Percentiles rank a stretch among this genome's conserved stretches.
These are phyloP conservation scores for Psittacula echo DNA, from an alignment of 2,797 vertebrate genomes.

Conservation along the genomic window DNA sequence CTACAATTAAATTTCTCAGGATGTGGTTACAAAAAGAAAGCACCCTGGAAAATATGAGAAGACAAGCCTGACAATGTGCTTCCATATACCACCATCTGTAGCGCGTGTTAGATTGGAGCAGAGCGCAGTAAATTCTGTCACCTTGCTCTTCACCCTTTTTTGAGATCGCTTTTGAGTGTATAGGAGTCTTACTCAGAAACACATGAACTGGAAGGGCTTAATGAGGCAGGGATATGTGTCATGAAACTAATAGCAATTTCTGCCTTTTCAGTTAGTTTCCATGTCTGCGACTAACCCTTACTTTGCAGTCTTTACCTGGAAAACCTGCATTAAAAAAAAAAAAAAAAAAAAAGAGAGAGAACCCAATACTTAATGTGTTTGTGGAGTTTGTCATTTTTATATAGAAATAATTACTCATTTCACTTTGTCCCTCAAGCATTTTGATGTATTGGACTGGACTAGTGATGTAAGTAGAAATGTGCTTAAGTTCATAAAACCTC, in stretches of 20 bases:
- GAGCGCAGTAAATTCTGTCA: background rate
- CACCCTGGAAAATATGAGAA: background rate
- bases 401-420: background rate
- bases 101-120: background rate
- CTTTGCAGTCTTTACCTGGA: background rate
- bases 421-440: background rate
- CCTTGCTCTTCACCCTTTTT: background rate
- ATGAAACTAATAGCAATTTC: background rate
- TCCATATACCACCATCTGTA: background rate
- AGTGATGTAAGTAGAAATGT: background rate
- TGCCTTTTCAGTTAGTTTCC: background rate
- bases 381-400: background rate
- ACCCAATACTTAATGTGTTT: background rate
- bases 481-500: background rate
- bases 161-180: background rate
- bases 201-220: background rate
- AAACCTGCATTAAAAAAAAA: background rate
- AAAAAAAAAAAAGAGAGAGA: background rate
- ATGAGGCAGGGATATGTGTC: background rate
- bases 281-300: background rate
- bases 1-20: background rate
- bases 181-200: background rate
- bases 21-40: background rate
- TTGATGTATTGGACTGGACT: background rate
- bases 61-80: background rate